Evolutionary conservation across 2,888 invertebrate genomes (phyloP).

Genomic region (Ichneumon xanthorius): DNA sequence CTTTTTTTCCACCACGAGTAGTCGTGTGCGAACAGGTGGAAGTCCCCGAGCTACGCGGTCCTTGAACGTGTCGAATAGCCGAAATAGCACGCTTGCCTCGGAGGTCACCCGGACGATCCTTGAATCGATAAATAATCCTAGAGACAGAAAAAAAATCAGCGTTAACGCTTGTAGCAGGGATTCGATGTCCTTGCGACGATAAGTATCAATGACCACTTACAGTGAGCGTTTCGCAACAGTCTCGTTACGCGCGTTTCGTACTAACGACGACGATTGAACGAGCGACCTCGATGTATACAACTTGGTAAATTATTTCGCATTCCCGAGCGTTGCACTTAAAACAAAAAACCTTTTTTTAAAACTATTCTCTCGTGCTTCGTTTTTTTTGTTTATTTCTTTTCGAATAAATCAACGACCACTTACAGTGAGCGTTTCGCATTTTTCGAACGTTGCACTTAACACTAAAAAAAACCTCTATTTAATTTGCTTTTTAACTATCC

Average conservation of each 20-base stretch:
- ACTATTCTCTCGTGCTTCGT: neutral
- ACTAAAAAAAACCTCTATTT: too few relatives aligned
- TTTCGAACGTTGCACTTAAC: too few relatives aligned
- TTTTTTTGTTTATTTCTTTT: neutral
- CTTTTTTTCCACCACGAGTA: neutral
- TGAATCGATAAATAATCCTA: slow-evolving; percentile 7
- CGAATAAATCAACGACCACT: neutral
- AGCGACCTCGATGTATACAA: neutral
- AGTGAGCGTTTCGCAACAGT: slow-evolving; percentile 50
- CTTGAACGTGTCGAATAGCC: slow-evolving; percentile 5
- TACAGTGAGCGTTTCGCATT: too few relatives aligned
- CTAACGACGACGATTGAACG: slow-evolving; percentile 45
- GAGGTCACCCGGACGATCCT: slow-evolving; percentile 11
- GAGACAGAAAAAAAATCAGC: neutral
- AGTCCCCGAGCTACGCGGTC: neutral
- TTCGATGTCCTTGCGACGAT: slow-evolving; percentile 34
- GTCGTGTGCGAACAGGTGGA: neutral
- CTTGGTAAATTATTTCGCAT: neutral
- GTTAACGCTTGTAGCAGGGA: neutral
- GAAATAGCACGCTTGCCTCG: neutral
- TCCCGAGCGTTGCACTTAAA: neutral
- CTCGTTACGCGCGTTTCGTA: slow-evolving; percentile 37
- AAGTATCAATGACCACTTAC: slow-evolving; percentile 56
- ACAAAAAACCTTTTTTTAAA: neutral
- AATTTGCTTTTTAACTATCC: too few relatives aligned